Evolutionary conservation across 2,888 invertebrate species (phyloP), one percentile per base, ranked within the genome.

Genomic region (Drosophila pegasa): DNA sequence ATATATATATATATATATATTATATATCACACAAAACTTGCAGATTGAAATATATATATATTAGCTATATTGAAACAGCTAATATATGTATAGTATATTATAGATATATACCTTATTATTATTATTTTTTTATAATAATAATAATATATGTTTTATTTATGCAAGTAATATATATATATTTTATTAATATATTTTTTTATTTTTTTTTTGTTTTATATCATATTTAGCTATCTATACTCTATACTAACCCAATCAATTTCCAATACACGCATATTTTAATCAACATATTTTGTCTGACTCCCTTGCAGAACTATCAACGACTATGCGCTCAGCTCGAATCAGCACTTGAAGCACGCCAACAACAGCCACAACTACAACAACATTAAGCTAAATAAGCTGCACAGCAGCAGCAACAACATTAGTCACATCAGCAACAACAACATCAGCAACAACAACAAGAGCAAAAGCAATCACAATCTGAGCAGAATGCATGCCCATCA

Each of bases 401-500:
- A 72, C 35, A 70, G 56, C 22, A 75, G 56, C 38, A 73, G 71
- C 38, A 71, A 18, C 38, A 56, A 40, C 48, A 71, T 35, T n/a
- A 50, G 50, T 50, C 50, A 48, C 37, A 66, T 16, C 40, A 58
- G 14, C 33, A 51, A 50, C 18, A 63, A 14, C 20, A 63, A 33
- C 40, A 48, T 22, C 22, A 72, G 69, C 8, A 59, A 20, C 20
- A 69, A 56, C 27, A 68, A 38, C 10, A 45, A 45, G 29, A 78
- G 65, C 31, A 63, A 35, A 18, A 67, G 35, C 29, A 52, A 38
- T 48, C 64, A 62, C 41, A 75, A 73, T 45, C 73, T 78, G 38
- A 88, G 75, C 65, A 87, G 84, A 88, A 92, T 92, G 91, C 92
- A 92, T 82, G 89, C 92, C 47, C 92, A 92, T 87, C 91, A 92